Percentiles rank a stretch among this genome's conserved stretches.
Evolutionary conservation across 2,113 vertebrate species (phyloP).

Genomic region (Anguilla rostrata): DNA sequence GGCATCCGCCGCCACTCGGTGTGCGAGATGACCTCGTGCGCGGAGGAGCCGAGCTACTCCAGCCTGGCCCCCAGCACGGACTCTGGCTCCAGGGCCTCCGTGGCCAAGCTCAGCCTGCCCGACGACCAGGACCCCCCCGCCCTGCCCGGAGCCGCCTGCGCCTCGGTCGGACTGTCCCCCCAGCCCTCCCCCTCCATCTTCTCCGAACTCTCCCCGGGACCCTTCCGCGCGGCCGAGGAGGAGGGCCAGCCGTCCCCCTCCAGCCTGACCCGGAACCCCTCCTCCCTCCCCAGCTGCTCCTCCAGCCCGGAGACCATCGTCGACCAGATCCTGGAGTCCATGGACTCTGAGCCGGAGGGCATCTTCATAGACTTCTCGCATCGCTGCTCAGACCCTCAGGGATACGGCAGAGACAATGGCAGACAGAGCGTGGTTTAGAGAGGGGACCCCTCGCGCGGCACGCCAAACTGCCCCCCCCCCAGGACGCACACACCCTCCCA

Average conservation of each 20-base stretch:
- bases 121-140: constrained; percentile 44
- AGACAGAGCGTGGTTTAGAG: constrained; percentile 74
- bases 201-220: constrained; percentile 43
- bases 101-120: constrained; percentile 18
- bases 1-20: constrained; percentile 86
- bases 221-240: constrained; percentile 48
- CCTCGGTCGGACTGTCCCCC: background rate
- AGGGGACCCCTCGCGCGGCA: background rate
- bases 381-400: constrained; percentile 58
- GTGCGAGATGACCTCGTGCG: constrained; percentile 86
- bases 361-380: constrained; percentile 89
- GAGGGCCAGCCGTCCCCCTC: constrained; percentile 41
- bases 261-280: constrained; percentile 63
- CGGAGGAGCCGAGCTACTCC: constrained; percentile 75
- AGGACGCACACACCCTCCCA: background rate
- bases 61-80: constrained; percentile 62
- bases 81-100: constrained; percentile 53
- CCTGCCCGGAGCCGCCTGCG: background rate
- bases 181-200: constrained; percentile 58
- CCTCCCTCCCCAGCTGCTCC: constrained; percentile 59
- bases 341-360: constrained; percentile 82
- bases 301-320: constrained; percentile 80
- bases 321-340: constrained; percentile 78
- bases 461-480: background rate
- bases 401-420: constrained; percentile 61